Evolutionary conservation across 2,888 invertebrate genomes (phyloP), one percentile per base, ranked within the genome.

Genomic region (Ophion slaviceki): DNA sequence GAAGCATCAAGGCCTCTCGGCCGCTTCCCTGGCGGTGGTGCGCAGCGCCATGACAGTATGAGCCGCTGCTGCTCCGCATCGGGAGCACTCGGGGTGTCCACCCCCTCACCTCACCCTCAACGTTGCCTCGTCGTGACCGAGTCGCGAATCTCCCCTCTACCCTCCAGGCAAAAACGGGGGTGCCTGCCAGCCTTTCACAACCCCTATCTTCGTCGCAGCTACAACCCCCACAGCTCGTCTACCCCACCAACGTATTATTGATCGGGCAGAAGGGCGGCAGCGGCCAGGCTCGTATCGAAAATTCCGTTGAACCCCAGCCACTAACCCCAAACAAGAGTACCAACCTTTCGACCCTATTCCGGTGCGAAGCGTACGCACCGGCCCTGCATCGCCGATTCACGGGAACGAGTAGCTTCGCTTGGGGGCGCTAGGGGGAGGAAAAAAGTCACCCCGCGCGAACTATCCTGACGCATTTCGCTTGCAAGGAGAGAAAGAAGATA

Each of bases 211-310:
- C 89, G 86, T 86, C 53, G 76, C 85, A 86, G 85, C 88, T 86
- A 20, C 61, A 10, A 86, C 89, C 90, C 88, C 89, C 90, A 88
- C 87, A 88, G 89, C 89, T 89, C 91, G 89, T 88, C 81, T 64
- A 67, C 92, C 93, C 93, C 93, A 93, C 93, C 93, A 93, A 90
- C 91, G 91, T 91, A 92, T 93, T 94, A 94, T 94, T 94, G 93
- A 94, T 94, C 94, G 92, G 90, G 90, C 92, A 92, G 93, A 93
- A 93, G 93, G 93, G 93, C 93, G 93, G 93, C 92, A 91, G 91
- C 92, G 90, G 90, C 92, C 93, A 93, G 92, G 91, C 87, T 82
- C 92, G 93, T 93, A 91, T 86, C 88, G 85, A 86, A 86, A 81
- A 68, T 86, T 87, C 87, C 59, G 72, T 82, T 90, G 86, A 86